phyloP scores from a whole-genome alignment of 1,140 invertebrate species.

The Zaprionus ghesquierei region DNA sequence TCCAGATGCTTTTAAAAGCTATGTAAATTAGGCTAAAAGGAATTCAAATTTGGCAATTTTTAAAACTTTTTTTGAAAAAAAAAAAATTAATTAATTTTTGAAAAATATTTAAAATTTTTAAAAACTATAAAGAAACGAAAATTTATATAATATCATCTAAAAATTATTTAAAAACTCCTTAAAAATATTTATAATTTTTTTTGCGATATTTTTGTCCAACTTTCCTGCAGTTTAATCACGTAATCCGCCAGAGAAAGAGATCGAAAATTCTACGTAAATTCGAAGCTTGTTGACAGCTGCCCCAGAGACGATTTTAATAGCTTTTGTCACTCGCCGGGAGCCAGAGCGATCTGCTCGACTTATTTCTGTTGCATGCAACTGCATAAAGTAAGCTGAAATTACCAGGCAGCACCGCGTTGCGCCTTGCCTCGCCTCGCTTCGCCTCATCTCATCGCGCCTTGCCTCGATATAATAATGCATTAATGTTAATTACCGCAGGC shows the following conservation, averaged over 20 bases:
- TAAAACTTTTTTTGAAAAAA: too few species aligned
- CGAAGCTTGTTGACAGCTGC: background rate
- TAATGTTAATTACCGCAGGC: constrained; percentile 62
- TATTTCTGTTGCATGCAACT: background rate
- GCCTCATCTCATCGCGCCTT: background rate
- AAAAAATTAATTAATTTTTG: too few species aligned
- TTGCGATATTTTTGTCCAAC: background rate
- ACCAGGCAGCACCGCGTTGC: background rate
- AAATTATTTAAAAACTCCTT: too few species aligned
- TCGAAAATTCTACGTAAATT: background rate
- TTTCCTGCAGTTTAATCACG: background rate
- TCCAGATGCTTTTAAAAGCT: too few species aligned
- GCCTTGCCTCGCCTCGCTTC: background rate
- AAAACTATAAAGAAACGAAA: too few species aligned
- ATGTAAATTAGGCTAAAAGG: too few species aligned
- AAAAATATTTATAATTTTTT: too few species aligned
- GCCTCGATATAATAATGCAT: constrained; percentile 65
- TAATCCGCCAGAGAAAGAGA: background rate
- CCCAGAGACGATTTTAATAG: background rate
- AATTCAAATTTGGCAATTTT: too few species aligned
- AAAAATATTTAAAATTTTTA: too few species aligned
- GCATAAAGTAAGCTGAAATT: constrained; percentile 19
- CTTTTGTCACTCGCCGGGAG: background rate
- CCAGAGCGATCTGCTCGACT: background rate
- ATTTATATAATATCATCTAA: too few species aligned